Base-by-base conservation (phyloP, 2,113 vertebrate genomes). In the Phylloscopus trochiloides region DNA sequence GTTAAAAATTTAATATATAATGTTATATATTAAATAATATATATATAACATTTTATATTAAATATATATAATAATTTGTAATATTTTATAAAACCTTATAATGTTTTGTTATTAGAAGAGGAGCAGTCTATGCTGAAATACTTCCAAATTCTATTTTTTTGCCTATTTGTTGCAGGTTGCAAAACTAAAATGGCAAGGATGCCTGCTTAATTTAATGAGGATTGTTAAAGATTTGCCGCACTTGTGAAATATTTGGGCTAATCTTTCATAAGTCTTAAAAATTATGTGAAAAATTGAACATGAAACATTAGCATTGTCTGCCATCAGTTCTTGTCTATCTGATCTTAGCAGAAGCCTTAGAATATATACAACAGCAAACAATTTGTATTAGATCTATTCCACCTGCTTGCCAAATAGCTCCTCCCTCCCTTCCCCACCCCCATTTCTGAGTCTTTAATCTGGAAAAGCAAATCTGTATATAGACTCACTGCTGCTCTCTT, bases 181-280 rank as follows among this genome's bases (percentile, higher is more conserved):
- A 62, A 79, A 79, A 79, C 50, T 62, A 66, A 89, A 86, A 68
- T 24, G 47, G 70, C 59, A 95, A 90, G 45, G 20, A 50, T 28
- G 12, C 54, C 79, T 79, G 18, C 63, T 94, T 92, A 76, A 85
- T 79, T 87, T 92, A 79, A 75, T 28, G 31, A 38, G 62, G 29
- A 52, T 71, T 55, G 24, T 81, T 81, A 42, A 81, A 83, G 59
- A 80, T 82, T 52, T 68, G 29, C 26, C 82, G 42, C 34, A 70
- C 18, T 88, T 79, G 47, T 79, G 58, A 94, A 95, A 90, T 55
- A 67, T 85, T 91, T 58, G 42, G 62, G 38, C 51, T 95, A 58
- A 76, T 95, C 42, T 55, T 95, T 86, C 5, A 0, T n/a, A 86
- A 87, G 13, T 84, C 54, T 73, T 75, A 79, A 85, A 85, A 87